A percentile compares a stretch with the other conserved stretches of the same genome.
These are phyloP conservation scores for Trachelus tabidus DNA, from an alignment of 2,888 invertebrate genomes.

Conservation along the genomic window DNA sequence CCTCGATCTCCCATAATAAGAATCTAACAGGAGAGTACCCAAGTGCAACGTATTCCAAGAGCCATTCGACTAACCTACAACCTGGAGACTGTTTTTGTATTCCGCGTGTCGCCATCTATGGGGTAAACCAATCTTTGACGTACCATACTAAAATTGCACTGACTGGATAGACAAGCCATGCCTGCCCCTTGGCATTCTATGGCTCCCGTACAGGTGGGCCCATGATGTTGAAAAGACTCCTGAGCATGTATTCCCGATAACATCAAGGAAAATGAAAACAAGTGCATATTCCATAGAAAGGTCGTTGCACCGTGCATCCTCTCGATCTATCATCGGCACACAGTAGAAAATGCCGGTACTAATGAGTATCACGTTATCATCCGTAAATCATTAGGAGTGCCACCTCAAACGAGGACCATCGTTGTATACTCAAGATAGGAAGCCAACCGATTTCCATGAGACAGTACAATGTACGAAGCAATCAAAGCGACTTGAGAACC, in stretches of 20 bases:
- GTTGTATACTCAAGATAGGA: background rate
- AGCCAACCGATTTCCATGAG: conserved; percentile 43
- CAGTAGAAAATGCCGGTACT: background rate
- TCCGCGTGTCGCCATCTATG: background rate
- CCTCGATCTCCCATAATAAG: background rate
- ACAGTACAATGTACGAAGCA: conserved; percentile 46
- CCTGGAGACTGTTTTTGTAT: background rate
- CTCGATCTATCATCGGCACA: background rate
- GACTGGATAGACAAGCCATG: background rate
- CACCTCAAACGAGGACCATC: background rate
- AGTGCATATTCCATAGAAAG: background rate
- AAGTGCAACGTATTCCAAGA: background rate
- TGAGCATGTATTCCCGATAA: background rate
- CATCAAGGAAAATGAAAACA: background rate
- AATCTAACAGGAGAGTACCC: background rate
- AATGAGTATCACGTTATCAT: background rate
- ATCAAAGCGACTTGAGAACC: conserved; percentile 40
- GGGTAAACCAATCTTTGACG: background rate
- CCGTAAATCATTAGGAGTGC: background rate
- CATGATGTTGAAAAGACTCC: background rate
- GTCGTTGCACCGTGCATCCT: background rate
- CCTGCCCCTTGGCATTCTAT: background rate
- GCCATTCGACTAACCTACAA: background rate
- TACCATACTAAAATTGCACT: background rate
- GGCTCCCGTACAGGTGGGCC: background rate